Conservation (phyloP, 2,797 vertebrate species). For the Numenius phaeopus region DNA sequence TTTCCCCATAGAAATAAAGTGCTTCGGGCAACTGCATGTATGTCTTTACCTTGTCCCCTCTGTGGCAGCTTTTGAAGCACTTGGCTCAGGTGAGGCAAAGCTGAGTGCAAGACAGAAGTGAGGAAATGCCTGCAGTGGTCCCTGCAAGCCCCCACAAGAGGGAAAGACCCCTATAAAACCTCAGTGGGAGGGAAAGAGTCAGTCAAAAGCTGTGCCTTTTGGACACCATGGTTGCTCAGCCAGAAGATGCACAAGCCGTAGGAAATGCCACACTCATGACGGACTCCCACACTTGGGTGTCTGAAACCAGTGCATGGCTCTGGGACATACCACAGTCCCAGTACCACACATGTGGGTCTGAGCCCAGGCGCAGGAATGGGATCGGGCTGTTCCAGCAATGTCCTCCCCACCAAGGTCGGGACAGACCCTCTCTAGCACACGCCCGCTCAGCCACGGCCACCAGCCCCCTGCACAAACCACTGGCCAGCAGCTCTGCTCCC, state of each 20-base stretch:
- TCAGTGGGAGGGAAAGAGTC: not conserved
- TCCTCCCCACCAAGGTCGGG: not conserved
- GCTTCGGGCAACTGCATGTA: accelerated
- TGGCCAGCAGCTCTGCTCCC: not conserved
- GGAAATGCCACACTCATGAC: accelerated
- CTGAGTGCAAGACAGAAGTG: not conserved
- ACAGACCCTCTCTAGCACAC: not conserved
- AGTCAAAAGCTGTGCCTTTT: not conserved
- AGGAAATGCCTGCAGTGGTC: not conserved
- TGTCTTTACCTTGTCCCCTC: not conserved
- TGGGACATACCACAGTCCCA: not conserved
- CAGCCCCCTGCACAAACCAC: not conserved
- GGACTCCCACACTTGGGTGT: accelerated
- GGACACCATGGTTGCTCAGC: not conserved
- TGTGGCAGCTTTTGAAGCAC: not conserved
- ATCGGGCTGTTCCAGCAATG: accelerated
- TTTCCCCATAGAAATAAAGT: not conserved
- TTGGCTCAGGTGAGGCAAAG: not conserved
- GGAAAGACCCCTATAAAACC: not conserved
- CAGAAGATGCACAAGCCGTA: not conserved
- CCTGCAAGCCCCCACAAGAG: not conserved
- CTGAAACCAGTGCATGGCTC: accelerated
- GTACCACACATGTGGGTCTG: accelerated
- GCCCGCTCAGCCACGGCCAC: accelerated
- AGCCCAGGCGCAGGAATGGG: not conserved